phyloP scores from a whole-genome alignment of 2,797 vertebrate genomes.

The Pseudopleuronectes americanus region DNA sequence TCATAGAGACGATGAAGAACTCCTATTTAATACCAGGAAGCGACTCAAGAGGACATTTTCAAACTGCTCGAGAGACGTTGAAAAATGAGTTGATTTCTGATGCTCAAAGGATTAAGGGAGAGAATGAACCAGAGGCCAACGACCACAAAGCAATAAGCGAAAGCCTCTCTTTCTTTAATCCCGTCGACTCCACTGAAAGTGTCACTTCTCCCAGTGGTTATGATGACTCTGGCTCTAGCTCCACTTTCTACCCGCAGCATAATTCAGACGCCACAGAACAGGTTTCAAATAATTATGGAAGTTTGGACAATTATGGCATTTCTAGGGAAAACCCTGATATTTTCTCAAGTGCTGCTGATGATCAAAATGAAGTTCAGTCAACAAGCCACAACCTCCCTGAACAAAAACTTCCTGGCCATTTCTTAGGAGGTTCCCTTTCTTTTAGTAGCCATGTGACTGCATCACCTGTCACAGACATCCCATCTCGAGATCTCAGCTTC shows the following conservation, averaged over 20 bases:
- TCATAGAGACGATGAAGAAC: conserved; percentile 58
- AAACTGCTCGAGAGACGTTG: conserved; percentile 40
- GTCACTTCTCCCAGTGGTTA: conserved; percentile 24
- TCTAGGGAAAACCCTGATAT: conserved; percentile 3
- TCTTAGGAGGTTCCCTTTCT: conserved; percentile 10
- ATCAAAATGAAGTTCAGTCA: conserved; percentile 1
- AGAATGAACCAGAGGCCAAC: conserved; percentile 11
- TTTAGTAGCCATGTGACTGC: background rate
- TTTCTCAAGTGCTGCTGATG: conserved; percentile 3
- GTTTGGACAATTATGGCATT: background rate
- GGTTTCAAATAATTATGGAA: conserved; percentile 21
- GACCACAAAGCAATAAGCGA: conserved; percentile 34
- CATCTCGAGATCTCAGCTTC: conserved; percentile 16
- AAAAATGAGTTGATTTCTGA: conserved; percentile 1
- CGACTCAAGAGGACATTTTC: conserved; percentile 38
- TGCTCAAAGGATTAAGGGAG: background rate
- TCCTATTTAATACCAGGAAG: conserved; percentile 58
- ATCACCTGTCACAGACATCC: background rate
- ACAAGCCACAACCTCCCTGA: conserved; percentile 2
- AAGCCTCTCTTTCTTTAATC: conserved; percentile 16
- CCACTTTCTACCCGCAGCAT: background rate
- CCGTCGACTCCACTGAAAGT: conserved; percentile 12
- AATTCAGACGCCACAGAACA: conserved; percentile 10
- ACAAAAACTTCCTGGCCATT: conserved; percentile 9
- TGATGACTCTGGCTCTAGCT: background rate